phyloP scores from a whole-genome alignment of 2,113 vertebrate species.

The Aspiorhynchus laticeps region DNA sequence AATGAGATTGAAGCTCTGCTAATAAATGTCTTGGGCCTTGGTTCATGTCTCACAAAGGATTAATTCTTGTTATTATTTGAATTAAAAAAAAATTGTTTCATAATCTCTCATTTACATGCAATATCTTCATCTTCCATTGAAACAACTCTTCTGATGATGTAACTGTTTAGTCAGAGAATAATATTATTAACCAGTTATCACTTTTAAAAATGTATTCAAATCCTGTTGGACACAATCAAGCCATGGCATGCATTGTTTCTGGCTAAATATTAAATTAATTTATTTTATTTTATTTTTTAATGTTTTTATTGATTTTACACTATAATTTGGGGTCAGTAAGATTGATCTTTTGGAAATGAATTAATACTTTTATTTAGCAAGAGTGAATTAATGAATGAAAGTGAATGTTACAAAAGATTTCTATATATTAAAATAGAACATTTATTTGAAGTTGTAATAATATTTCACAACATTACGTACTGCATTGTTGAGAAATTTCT shows the following conservation, averaged over 20 bases:
- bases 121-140: neutral
- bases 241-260: neutral
- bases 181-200: neutral
- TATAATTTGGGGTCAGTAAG: neutral
- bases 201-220: neutral
- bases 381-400: too few relatives aligned
- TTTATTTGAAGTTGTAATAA: neutral
- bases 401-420: too few relatives aligned
- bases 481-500: neutral
- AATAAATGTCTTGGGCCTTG: neutral
- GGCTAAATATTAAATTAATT: neutral
- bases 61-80: neutral
- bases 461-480: neutral
- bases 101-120: neutral
- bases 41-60: neutral
- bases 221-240: neutral
- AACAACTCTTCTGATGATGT: neutral
- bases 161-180: neutral
- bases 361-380: too few relatives aligned
- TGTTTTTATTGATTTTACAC: neutral
- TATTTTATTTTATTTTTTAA: neutral
- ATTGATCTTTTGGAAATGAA: too few relatives aligned
- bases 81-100: neutral
- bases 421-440: neutral
- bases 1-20: neutral